Percentiles rank a stretch among this genome's conserved stretches.
phyloP scores from a whole-genome alignment of 1,140 invertebrate genomes.

The Melitaea cinxia region DNA sequence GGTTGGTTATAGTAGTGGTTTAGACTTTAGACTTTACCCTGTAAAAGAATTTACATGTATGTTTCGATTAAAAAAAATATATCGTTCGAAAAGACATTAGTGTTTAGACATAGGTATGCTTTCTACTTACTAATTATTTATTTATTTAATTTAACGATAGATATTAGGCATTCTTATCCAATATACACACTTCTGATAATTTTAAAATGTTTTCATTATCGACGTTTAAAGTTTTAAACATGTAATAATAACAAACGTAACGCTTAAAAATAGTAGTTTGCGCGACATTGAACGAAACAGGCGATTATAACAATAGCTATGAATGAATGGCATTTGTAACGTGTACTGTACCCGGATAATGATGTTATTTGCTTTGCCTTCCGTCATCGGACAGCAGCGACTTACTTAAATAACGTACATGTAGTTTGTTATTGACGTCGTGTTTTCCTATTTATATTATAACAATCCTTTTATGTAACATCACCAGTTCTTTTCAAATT shows the following conservation, averaged over 20 bases:
- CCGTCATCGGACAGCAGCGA: conserved; percentile 57
- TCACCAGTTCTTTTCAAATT: neutral
- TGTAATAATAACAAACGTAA: conserved; percentile 23
- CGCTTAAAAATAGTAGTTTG: conserved; percentile 44
- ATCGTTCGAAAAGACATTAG: no score
- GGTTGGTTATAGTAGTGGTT: conserved; percentile 70
- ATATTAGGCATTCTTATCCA: no score
- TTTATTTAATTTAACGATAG: no score
- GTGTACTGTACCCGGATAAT: conserved; percentile 64
- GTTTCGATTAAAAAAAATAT: no score
- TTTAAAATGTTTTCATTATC: neutral
- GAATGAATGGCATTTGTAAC: conserved; percentile 63
- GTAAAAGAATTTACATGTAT: neutral
- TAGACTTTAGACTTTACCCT: conserved; percentile 24
- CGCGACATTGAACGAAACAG: conserved; percentile 70
- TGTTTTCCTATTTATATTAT: conserved; percentile 12
- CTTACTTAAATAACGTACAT: conserved; percentile 22
- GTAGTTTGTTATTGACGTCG: conserved; percentile 29
- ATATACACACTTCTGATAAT: no score
- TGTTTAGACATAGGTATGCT: no score
- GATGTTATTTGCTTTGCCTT: conserved; percentile 73
- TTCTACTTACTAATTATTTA: no score
- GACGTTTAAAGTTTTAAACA: conserved; percentile 25
- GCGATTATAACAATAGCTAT: conserved; percentile 70
- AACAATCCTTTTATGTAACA: neutral